Base-by-base conservation (phyloP, 1,140 invertebrate genomes). In the Dolichoris vasculosae region DNA sequence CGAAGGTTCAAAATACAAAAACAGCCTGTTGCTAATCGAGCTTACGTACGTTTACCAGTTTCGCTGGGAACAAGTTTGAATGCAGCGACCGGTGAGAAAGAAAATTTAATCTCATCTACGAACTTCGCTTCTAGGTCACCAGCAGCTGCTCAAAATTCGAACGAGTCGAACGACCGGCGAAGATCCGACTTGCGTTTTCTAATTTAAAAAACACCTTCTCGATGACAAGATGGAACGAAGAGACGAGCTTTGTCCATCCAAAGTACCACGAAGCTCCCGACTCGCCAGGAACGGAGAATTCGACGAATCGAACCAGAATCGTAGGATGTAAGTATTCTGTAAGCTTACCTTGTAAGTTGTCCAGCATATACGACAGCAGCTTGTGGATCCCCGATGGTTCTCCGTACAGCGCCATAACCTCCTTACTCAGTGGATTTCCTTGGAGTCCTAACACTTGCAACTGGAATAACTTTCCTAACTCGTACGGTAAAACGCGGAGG, bases 401-500 rank as follows among this genome's bases (percentile, higher is more conserved):
- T 90, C 96, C 97, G 92, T 98, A 99, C 59, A 99, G 95, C 77
- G 96, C 95, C 92, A 98, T 95, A 91, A 99, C 96, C 90, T 99
- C 98, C 91, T 97, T 97, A 88, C 96, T 96, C 69, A 99, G 94
- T 75, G 98, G 99, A 95, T 99, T 99, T 23, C 98, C 98, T 90
- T 97, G 96, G 88, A 99, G 94, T 88, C 97, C 98, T 89, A 97
- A 93, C 90, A 97, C 94, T 94, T 98, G 97, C 87, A 99, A 95
- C 93, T 99, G 98, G 94, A 99, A 99, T 87, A 99, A 95, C 94
- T 99, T 99, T 87, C 99, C 99, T 89, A 99, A 95, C 94, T 99
- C 98, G 93, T 97, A 99, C 4, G 99, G 99, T 89, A 99, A 94
- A 87, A 97, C 96, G 77, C 98, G 95, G 87, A 99, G 94, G 91